phyloP scores from a whole-genome alignment of 2,113 vertebrate species.

The Pseudorhombus dupliciocellatus region DNA sequence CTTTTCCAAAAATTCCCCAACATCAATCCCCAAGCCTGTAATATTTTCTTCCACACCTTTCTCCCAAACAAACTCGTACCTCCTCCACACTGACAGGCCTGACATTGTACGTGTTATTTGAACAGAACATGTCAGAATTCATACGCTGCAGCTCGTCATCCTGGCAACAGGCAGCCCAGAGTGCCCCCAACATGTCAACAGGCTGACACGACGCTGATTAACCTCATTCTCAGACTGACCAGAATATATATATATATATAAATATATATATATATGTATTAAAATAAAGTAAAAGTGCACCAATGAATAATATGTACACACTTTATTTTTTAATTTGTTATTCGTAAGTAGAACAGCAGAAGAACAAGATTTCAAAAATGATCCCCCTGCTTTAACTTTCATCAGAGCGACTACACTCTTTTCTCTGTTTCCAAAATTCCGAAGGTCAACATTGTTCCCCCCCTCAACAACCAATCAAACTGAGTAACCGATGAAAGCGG shows the following conservation, averaged over 20 bases:
- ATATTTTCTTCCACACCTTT: constrained; percentile 30
- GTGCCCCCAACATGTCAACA: constrained; percentile 1
- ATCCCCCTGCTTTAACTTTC: background rate
- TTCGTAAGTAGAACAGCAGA: background rate
- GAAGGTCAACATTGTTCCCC: background rate
- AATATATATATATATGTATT: too few species aligned
- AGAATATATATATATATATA: constrained; percentile 16
- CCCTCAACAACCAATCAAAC: constrained; percentile 30
- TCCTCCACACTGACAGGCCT: constrained; percentile 46
- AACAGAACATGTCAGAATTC: constrained; percentile 39
- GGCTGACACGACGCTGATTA: constrained; percentile 17
- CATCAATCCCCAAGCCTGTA: constrained; percentile 44
- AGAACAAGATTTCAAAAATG: background rate
- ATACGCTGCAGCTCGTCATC: constrained; percentile 32
- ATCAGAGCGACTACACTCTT: constrained; percentile 2
- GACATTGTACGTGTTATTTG: constrained; percentile 31
- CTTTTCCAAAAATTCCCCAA: constrained; percentile 42
- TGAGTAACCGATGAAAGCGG: constrained; percentile 33
- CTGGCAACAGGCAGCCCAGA: constrained; percentile 20
- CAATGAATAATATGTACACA: background rate
- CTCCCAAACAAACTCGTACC: constrained; percentile 32
- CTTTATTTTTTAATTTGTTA: background rate
- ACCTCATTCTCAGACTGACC: constrained; percentile 12
- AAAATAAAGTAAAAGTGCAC: background rate
- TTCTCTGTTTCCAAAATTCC: background rate